Evolutionary conservation across 1,140 invertebrate species (phyloP), one percentile per base, ranked within the genome.

Genomic region (Sminthurides bifidus): DNA sequence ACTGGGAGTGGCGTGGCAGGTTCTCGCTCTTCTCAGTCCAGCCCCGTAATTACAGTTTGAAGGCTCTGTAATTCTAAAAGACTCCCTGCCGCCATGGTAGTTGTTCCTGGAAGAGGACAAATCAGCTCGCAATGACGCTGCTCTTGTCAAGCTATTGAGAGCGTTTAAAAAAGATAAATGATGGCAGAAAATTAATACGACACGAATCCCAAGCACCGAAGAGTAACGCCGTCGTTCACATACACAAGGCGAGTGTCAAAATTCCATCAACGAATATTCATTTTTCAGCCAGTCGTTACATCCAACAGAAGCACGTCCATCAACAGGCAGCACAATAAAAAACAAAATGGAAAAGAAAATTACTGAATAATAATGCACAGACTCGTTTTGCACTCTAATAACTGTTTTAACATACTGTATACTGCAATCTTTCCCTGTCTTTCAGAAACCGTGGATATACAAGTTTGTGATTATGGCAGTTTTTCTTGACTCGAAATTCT

Each of bases 51-150:
- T n/a, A n/a, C 48, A 33, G 27, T 45, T 44, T 27, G 40, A n/a
- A 21, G 21, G 17, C 46, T 29, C 21, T 29, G 26, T n/a, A 24
- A 12, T 21, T 29, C 15, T 12, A 10, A 31, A 14, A 24, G 45
- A 26, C 33, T n/a, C 8, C 27, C 30, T 15, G 21, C 40, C 24
- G 15, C 37, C 17, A 23, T 44, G 19, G 27, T 12, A 27, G 33
- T 30, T 29, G 29, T 46, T 54, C 19, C 41, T 23, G 31, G 31
- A 35, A 6, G 50, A 29, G 24, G 29, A 49, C n/a, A 50, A 21
- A 40, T 49, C 46, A 23, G 43, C 43, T 27, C 54, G 23, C 6
- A 56, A 41, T 35, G 54, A 56, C 3, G 46, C 35, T 40, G 43
- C 54, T 40, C 54, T 38, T 12, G 45, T 23, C 21, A 56, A 37